phyloP scores from a whole-genome alignment of 1,140 invertebrate species.

The Leptopilina boulardi region DNA sequence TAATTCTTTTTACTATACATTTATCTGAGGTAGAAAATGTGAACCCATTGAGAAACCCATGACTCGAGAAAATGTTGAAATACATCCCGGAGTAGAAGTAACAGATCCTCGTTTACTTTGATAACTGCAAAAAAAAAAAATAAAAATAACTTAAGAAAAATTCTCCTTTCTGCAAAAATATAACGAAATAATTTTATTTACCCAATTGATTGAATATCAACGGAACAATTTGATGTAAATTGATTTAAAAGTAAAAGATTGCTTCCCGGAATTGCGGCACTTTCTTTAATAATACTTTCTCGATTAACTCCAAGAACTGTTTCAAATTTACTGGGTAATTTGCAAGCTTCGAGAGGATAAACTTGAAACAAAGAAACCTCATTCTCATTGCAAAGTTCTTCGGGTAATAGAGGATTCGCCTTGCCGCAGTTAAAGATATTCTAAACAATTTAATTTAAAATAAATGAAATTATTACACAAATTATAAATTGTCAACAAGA shows the following conservation, averaged over 20 bases:
- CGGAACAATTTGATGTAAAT: constrained; percentile 45
- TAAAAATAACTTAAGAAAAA: not conserved
- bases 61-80: constrained; percentile 32
- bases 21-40: constrained; percentile 50
- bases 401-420: constrained; percentile 61
- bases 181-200: constrained; percentile 36
- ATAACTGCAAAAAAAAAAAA: constrained; percentile 8
- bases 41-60: constrained; percentile 42
- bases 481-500: constrained; percentile 1
- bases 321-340: constrained; percentile 65
- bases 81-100: constrained; percentile 37
- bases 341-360: constrained; percentile 67
- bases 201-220: constrained; percentile 50
- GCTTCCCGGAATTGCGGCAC: constrained; percentile 42
- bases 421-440: constrained; percentile 66
- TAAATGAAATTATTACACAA: not conserved
- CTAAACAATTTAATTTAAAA: constrained; percentile 47
- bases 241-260: constrained; percentile 47
- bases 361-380: constrained; percentile 61
- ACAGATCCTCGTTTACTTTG: constrained; percentile 31
- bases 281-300: constrained; percentile 42
- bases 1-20: constrained; percentile 39
- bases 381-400: constrained; percentile 47
- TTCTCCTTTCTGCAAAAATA: not conserved
- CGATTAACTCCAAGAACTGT: constrained; percentile 51